These are phyloP conservation scores for Macrophya alboannulata DNA, from an alignment of 2,888 invertebrate genomes.

Conservation along the genomic window DNA sequence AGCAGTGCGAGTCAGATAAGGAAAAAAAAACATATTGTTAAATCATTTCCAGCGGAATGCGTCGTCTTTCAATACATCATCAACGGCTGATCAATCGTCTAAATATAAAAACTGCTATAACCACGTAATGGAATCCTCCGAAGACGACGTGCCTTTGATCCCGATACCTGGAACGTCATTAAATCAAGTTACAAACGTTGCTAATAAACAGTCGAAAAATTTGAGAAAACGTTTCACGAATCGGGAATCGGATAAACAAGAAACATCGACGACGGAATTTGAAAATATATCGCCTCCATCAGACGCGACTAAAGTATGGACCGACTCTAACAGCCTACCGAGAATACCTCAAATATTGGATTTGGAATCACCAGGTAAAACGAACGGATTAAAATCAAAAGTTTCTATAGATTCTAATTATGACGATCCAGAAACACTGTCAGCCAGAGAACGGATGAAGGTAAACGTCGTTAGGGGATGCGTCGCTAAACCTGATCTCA, in stretches of 20 bases:
- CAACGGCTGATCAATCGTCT: not conserved
- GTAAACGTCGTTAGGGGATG: constrained; percentile 70
- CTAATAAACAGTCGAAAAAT: not conserved
- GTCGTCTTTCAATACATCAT: not conserved
- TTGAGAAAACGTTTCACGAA: not conserved
- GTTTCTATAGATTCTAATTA: not conserved
- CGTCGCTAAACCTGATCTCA: constrained; percentile 69
- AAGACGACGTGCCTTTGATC: constrained; percentile 33
- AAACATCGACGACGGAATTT: constrained; percentile 79
- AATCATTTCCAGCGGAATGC: constrained; percentile 20
- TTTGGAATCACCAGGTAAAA: constrained; percentile 55
- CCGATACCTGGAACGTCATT: constrained; percentile 24
- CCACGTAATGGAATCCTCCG: constrained; percentile 43
- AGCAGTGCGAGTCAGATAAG: not conserved
- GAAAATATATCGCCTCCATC: constrained; percentile 81
- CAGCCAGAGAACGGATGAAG: constrained; percentile 70
- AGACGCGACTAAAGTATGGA: constrained; percentile 51
- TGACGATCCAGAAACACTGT: constrained; percentile 45
- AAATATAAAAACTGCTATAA: not conserved
- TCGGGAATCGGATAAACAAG: constrained; percentile 86
- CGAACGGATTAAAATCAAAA: constrained; percentile 27
- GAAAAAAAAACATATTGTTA: not conserved
- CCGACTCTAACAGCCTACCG: constrained; percentile 36
- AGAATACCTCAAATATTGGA: constrained; percentile 51
- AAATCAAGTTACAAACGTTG: not conserved